Conservation (phyloP, 2,888 invertebrate species). For the Hirtodrosophila alboralis region DNA sequence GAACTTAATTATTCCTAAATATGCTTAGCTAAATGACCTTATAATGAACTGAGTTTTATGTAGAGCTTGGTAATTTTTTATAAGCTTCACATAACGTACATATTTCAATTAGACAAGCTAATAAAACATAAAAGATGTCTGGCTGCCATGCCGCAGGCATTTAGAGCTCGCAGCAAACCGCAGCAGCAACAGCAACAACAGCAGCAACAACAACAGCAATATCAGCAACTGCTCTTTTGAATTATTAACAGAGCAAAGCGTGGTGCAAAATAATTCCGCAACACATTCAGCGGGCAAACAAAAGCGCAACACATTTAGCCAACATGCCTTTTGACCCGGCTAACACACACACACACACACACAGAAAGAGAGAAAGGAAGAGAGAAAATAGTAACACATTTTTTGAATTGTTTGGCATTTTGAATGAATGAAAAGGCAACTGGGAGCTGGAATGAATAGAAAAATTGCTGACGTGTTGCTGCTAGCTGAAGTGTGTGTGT, state of each 20-base stretch:
- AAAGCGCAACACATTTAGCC: conserved; percentile 62
- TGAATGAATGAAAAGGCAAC: conserved; percentile 57
- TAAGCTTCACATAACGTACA: conserved; percentile 26
- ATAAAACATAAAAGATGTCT: conserved; percentile 66
- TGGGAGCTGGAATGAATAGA: conserved; percentile 40
- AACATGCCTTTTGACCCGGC: conserved; percentile 37
- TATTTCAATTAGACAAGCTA: conserved; percentile 70
- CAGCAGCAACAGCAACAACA: conserved; percentile 15
- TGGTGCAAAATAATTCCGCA: conserved; percentile 50
- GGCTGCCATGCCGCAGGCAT: conserved; percentile 38
- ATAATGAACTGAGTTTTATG: conserved; percentile 38
- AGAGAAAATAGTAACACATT: conserved; percentile 58
- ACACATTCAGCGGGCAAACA: conserved; percentile 57
- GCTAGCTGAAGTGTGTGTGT: conserved; percentile 7
- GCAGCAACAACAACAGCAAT: conserved; percentile 11
- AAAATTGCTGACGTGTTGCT: conserved; percentile 31
- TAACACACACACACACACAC: background rate
- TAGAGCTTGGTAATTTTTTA: conserved; percentile 22
- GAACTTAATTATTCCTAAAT: conserved; percentile 43
- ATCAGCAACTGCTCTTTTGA: conserved; percentile 33
- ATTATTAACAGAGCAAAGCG: conserved; percentile 36
- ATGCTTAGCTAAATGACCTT: conserved; percentile 19
- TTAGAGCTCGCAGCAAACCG: conserved; percentile 21
- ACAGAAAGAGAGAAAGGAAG: background rate
- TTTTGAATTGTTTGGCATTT: conserved; percentile 69